Evolutionary conservation across 1,140 invertebrate genomes (phyloP), one percentile per base, ranked within the genome.

Genomic region (Camponotus floridanus): DNA sequence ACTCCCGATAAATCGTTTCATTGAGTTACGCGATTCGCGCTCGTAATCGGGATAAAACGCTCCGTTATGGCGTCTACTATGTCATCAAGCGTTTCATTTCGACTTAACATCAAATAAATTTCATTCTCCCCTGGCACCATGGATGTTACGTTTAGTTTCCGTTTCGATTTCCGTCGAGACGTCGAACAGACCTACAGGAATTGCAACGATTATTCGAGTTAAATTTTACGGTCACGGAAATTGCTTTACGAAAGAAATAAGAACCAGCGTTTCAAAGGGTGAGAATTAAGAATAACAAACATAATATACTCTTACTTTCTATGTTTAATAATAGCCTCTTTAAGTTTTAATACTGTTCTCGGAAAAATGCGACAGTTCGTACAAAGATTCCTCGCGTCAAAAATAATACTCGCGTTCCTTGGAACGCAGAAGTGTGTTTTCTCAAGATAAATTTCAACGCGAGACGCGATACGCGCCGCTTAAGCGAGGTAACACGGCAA

Each of bases 41-140:
- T 86, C 73, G 74, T 86, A 73, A 86, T 87, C 74, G 36, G 36
- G 62, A 86, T 87, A 71, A 87, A 86, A 79, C 64, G 57, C 79
- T 86, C 55, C 62, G 73, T 87, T 76, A 71, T 86, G 65, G n/a
- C 33, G 33, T 70, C 26, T 48, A 70, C 21, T 39, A 31, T 64
- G 39, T 76, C 74, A n/a, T 51, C 13, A 45, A 78, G 18, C 26
- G 64, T 79, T 79, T 68, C 31, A 70, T 57, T 68, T 51, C n/a
- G n/a, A 4, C 26, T 5, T 55, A 48, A 68, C 31, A 64, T 15
- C 33, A 55, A 68, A 70, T 68, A 80, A 39, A n/a, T 55, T 68
- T 26, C 26, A 79, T 68, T 2, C 7, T 36, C 26, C 26, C 36
- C 13, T 18, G 26, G 42, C 21, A 13, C 13, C 5, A 6, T 13